Evolutionary conservation across 2,888 invertebrate species (phyloP).

Genomic region (Palloptera scutellata): DNA sequence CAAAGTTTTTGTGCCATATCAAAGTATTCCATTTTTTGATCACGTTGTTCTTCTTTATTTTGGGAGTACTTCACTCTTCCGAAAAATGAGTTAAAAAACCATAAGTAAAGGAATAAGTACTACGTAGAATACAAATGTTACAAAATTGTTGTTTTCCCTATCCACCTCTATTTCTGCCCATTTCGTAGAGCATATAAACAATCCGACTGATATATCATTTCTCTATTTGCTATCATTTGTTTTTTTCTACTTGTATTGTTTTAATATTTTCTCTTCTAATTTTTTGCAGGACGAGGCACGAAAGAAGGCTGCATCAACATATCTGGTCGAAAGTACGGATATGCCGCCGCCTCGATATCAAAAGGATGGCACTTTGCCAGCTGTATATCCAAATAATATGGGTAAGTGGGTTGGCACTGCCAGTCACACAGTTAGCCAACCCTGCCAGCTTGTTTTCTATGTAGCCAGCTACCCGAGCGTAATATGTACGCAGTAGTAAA

Average conservation of each 20-base stretch:
- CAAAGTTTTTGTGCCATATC: background rate
- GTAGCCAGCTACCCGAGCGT: too few relatives aligned
- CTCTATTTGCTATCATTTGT: background rate
- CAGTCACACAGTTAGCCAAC: background rate
- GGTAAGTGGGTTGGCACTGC: conserved; percentile 59
- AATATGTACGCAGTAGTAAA: too few relatives aligned
- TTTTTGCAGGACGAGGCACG: conserved; percentile 60
- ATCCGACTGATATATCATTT: background rate
- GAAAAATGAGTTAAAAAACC: conserved; percentile 8
- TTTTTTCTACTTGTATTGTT: conserved; percentile 1
- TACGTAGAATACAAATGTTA: conserved; percentile 32
- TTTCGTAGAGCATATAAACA: background rate
- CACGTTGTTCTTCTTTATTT: background rate
- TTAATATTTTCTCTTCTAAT: conserved; percentile 1
- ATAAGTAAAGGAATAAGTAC: background rate
- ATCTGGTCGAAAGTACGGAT: conserved; percentile 67
- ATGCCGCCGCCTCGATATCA: conserved; percentile 70
- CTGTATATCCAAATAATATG: conserved; percentile 69
- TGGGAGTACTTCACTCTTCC: conserved; percentile 9
- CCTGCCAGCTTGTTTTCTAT: too few relatives aligned
- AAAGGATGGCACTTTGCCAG: conserved; percentile 72
- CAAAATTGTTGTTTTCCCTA: conserved; percentile 36
- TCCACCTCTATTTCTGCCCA: conserved; percentile 15
- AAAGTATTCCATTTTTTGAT: background rate
- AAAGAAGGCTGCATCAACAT: conserved; percentile 69